These are phyloP conservation scores for Acropora tenuis DNA, from an alignment of 64 coral and sea anemone genomes.

Conservation along the genomic window DNA sequence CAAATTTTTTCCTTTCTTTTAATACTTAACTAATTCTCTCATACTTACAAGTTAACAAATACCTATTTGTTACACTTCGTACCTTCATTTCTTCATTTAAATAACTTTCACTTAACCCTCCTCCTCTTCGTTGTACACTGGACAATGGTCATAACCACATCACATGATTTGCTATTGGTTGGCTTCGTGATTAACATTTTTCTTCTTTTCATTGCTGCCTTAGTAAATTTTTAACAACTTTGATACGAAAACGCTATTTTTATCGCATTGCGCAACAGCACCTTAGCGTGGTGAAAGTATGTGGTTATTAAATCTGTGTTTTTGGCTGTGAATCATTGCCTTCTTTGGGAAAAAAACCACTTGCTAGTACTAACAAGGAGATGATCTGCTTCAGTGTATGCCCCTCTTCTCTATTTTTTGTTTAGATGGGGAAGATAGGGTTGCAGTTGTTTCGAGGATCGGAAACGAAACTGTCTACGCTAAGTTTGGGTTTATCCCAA, in stretches of 20 bases:
- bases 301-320: neutral
- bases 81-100: neutral
- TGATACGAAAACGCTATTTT: slow-evolving; percentile 16
- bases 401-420: too few relatives aligned
- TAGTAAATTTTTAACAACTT: neutral
- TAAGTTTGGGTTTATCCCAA: too few relatives aligned
- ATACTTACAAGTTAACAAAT: neutral
- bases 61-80: neutral
- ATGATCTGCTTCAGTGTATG: too few relatives aligned
- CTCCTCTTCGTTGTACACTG: neutral
- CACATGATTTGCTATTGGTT: neutral
- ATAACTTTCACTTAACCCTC: neutral
- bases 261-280: neutral
- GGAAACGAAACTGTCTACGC: too few relatives aligned
- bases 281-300: neutral
- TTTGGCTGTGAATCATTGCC: too few relatives aligned
- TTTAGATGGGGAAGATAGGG: too few relatives aligned
- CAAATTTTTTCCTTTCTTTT: neutral
- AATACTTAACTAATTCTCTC: neutral
- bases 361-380: too few relatives aligned
- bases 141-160: neutral
- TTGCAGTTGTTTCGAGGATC: too few relatives aligned
- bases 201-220: neutral
- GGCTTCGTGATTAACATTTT: neutral
- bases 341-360: too few relatives aligned